Percentiles rank a stretch among this genome's conserved stretches.
These are phyloP conservation scores for Dasyurus viverrinus DNA, from an alignment of 2,113 vertebrate genomes.

Conservation along the genomic window DNA sequence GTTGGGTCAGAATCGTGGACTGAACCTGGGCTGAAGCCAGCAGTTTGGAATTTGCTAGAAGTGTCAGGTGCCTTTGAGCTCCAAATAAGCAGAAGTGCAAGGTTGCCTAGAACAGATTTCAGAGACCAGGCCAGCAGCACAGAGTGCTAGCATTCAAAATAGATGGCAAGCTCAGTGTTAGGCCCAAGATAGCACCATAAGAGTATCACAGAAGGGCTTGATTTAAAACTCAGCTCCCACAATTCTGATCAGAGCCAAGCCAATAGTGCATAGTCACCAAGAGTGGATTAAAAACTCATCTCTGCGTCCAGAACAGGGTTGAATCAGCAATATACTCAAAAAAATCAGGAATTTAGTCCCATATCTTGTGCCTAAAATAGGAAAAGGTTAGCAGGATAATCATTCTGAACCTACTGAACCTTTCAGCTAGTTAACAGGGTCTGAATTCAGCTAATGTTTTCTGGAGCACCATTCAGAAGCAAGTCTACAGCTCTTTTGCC, in stretches of 20 bases:
- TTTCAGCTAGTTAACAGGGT: background rate
- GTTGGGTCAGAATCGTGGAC: background rate
- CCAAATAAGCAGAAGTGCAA: background rate
- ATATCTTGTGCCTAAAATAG: background rate
- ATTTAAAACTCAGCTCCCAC: background rate
- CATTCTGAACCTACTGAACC: background rate
- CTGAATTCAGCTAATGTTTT: background rate
- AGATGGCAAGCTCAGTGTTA: background rate
- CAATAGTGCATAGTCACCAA: background rate
- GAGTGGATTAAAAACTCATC: background rate
- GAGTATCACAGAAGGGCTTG: background rate
- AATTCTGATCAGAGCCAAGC: background rate
- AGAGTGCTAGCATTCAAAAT: background rate
- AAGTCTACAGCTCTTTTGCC: background rate
- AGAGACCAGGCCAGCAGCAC: background rate
- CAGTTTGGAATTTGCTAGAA: background rate
- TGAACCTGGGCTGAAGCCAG: background rate
- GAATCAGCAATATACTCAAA: background rate
- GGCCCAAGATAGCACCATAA: background rate
- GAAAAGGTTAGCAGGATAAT: background rate
- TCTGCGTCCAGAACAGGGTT: background rate
- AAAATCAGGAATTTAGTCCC: background rate
- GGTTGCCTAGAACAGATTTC: background rate
- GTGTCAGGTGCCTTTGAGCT: background rate
- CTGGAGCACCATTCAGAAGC: background rate